Evolutionary conservation across 2,797 vertebrate species (phyloP).

Genomic region (Melanotaenia maccullochi): DNA sequence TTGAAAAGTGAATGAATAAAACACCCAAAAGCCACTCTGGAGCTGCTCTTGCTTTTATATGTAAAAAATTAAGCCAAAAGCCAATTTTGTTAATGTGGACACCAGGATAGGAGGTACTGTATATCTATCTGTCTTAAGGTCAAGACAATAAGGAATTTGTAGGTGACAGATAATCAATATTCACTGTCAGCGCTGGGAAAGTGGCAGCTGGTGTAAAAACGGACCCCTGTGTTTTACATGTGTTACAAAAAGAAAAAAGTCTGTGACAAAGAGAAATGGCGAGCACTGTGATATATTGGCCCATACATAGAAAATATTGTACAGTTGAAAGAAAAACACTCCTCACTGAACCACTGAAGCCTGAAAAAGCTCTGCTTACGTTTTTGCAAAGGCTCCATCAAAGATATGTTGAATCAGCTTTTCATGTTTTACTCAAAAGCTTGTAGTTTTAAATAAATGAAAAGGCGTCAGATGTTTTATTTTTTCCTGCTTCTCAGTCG

Average conservation of each 20-base stretch:
- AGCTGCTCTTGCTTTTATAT: background rate
- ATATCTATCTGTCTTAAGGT: constrained; percentile 3
- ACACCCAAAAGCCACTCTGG: constrained; percentile 6
- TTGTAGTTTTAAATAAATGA: constrained; percentile 30
- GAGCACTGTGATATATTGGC: background rate
- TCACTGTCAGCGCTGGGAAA: constrained; percentile 34
- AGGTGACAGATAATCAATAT: constrained; percentile 42
- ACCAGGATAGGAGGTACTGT: background rate
- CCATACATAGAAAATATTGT: background rate
- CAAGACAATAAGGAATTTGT: background rate
- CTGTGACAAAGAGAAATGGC: constrained; percentile 1
- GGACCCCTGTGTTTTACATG: background rate
- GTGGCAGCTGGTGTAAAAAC: constrained; percentile 4
- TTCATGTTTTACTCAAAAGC: constrained; percentile 23
- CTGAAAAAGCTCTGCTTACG: constrained; percentile 11
- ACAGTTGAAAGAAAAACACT: background rate
- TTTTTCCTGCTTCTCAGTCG: background rate
- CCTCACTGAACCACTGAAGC: constrained; percentile 1
- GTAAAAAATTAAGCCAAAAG: background rate
- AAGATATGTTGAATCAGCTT: constrained; percentile 25
- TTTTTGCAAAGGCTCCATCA: constrained; percentile 1
- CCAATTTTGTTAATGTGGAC: background rate
- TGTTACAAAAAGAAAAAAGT: constrained; percentile 15
- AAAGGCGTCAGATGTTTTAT: constrained; percentile 12
- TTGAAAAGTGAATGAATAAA: constrained; percentile 27